A percentile compares a stretch with the other conserved stretches of the same genome.
Conservation (phyloP, 2,797 vertebrate species). For the Cossypha niveicapilla region DNA sequence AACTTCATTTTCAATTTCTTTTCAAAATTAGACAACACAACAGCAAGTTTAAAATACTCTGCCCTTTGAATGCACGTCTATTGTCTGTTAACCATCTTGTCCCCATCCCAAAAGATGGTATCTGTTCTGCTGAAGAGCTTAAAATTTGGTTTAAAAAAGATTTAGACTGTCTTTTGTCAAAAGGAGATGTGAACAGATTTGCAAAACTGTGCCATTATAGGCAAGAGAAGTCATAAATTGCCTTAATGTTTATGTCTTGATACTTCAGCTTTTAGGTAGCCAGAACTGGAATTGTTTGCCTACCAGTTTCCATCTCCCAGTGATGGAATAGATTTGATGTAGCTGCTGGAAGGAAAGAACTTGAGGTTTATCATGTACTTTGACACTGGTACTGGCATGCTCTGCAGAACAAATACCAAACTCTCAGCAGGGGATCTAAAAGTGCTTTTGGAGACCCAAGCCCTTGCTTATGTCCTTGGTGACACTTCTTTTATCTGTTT, state of each 20-base stretch:
- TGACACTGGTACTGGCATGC: neutral
- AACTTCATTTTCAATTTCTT: neutral
- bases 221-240: neutral
- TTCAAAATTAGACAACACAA: neutral
- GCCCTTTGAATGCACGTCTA: neutral
- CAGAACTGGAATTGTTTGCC: neutral
- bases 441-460: neutral
- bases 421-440: neutral
- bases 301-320: neutral
- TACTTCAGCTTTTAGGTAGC: neutral
- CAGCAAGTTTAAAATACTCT: neutral
- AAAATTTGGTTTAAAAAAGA: neutral
- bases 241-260: fast-evolving
- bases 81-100: neutral
- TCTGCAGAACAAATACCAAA: neutral
- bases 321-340: neutral
- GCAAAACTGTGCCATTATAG: neutral
- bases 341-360: neutral
- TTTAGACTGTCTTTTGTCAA: neutral
- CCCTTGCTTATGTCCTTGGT: neutral
- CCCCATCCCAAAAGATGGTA: neutral
- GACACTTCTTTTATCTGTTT: neutral
- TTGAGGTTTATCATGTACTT: neutral
- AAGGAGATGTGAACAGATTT: neutral
- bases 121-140: neutral